A percentile compares a stretch with the other conserved stretches of the same genome.
These are phyloP conservation scores for Anthoscopus minutus DNA, from an alignment of 2,113 vertebrate species.

Conservation along the genomic window DNA sequence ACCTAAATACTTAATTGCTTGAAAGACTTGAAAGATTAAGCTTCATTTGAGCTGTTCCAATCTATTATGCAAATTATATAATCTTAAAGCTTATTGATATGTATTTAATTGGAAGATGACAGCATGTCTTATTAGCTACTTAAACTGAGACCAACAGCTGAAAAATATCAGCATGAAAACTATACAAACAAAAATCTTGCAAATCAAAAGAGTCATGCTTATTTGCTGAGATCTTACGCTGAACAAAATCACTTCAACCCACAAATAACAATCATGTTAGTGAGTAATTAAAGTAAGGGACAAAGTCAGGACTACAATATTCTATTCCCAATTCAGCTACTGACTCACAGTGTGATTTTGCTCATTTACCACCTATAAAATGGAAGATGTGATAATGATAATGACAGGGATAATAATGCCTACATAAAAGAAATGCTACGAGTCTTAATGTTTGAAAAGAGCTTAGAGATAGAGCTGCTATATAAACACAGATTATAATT, in stretches of 20 bases:
- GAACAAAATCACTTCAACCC: not conserved
- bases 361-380: constrained; percentile 49
- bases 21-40: not conserved
- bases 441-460: constrained; percentile 26
- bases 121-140: not conserved
- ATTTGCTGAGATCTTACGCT: not conserved
- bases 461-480: constrained; percentile 1
- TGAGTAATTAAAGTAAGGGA: constrained; percentile 24
- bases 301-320: constrained; percentile 10
- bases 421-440: constrained; percentile 31
- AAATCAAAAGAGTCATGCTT: not conserved
- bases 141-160: not conserved
- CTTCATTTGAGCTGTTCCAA: not conserved
- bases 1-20: constrained; percentile 29
- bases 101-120: not conserved
- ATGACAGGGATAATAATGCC: constrained; percentile 46
- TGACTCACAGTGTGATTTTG: constrained; percentile 45
- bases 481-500: constrained; percentile 17
- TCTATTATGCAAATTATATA: not conserved
- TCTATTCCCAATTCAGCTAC: constrained; percentile 13
- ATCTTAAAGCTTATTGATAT: not conserved
- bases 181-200: not conserved
- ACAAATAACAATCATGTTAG: not conserved
- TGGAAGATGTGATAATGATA: constrained; percentile 37
- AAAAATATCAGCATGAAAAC: not conserved